These are phyloP conservation scores for Macrotrachela quadricornifera DNA, from an alignment of 1,140 invertebrate species.

Conservation along the genomic window DNA sequence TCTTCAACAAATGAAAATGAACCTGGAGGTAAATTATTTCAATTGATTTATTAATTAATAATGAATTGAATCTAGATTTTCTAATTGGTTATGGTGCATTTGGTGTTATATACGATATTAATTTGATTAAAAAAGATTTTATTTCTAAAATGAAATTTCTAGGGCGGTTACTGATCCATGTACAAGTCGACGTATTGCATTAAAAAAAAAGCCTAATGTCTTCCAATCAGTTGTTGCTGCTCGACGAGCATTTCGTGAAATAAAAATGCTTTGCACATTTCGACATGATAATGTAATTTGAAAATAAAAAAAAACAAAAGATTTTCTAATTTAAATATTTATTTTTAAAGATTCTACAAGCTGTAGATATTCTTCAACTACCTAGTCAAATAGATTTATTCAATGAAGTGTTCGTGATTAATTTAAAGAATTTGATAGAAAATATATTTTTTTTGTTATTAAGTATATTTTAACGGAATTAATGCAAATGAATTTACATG, in stretches of 20 bases:
- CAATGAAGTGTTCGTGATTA: constrained; percentile 8
- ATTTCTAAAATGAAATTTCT: too few species aligned
- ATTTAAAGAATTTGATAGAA: too few species aligned
- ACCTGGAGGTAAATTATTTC: too few species aligned
- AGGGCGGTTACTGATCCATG: constrained; percentile 78
- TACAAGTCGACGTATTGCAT: constrained; percentile 78
- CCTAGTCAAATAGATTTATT: constrained; percentile 2
- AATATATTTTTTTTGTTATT: too few species aligned
- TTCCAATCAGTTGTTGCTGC: constrained; percentile 96
- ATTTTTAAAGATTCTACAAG: background rate
- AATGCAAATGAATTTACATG: constrained; percentile 95
- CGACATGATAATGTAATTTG: constrained; percentile 92
- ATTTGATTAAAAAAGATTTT: too few species aligned
- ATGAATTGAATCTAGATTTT: too few species aligned
- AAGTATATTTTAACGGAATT: constrained; percentile 55
- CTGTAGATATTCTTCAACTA: constrained; percentile 5
- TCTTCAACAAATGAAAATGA: too few species aligned
- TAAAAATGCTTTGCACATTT: constrained; percentile 97
- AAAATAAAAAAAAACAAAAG: too few species aligned
- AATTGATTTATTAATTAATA: too few species aligned
- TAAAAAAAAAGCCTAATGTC: constrained; percentile 98
- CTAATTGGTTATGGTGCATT: constrained; percentile 85
- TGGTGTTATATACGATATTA: constrained; percentile 74
- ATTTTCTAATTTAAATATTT: background rate
- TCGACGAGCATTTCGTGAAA: constrained; percentile 88